These are phyloP conservation scores for Cyphomyrus discorhynchus DNA, from an alignment of 2,113 vertebrate species.

Conservation along the genomic window DNA sequence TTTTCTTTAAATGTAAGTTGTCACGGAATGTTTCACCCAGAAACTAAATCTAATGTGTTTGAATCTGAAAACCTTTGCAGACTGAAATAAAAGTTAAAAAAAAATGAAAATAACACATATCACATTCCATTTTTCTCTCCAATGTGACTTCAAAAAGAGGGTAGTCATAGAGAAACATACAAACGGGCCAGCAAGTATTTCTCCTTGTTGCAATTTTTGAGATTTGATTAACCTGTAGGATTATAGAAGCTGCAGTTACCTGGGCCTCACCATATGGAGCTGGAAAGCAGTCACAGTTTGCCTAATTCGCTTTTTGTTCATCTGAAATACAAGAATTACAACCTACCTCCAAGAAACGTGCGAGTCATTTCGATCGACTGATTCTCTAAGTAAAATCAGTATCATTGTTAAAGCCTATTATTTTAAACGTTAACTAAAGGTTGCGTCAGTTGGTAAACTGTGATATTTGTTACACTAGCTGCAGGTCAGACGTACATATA, in stretches of 20 bases:
- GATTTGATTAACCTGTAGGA: background rate
- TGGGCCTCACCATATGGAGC: background rate
- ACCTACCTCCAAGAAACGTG: background rate
- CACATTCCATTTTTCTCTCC: background rate
- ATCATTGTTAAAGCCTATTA: background rate
- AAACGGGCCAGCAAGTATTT: background rate
- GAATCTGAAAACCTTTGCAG: background rate
- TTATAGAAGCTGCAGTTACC: background rate
- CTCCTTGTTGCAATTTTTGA: background rate
- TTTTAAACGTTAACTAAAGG: background rate
- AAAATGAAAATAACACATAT: background rate
- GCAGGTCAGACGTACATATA: background rate
- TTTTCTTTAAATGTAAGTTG: background rate
- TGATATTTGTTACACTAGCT: background rate
- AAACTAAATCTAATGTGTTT: background rate
- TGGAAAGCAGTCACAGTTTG: background rate
- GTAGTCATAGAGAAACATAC: background rate
- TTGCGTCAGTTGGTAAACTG: background rate
- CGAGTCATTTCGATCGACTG: background rate
- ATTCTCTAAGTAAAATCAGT: background rate
- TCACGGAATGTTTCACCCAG: background rate
- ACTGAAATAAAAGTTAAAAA: background rate
- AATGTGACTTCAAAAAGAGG: background rate
- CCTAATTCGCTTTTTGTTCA: background rate
- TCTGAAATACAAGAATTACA: background rate